These are phyloP conservation scores for Drosophila fungiperda DNA, from an alignment of 2,888 invertebrate species.

Conservation along the genomic window DNA sequence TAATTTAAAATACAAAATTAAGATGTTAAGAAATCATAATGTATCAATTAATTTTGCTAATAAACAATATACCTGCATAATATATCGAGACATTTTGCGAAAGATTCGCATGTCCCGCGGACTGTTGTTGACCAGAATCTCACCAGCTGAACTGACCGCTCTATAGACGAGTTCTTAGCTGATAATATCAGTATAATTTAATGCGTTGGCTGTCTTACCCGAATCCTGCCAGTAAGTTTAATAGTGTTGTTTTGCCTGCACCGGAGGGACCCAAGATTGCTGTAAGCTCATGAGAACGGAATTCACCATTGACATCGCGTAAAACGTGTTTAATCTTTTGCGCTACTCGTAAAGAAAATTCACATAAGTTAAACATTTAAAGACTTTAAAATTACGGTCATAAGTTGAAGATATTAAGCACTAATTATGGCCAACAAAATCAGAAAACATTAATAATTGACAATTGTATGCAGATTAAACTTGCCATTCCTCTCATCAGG, in stretches of 20 bases:
- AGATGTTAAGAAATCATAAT: neutral
- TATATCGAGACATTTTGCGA: constrained; percentile 95
- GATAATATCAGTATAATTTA: neutral
- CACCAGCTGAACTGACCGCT: constrained; percentile 89
- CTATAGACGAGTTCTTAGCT: constrained; percentile 84
- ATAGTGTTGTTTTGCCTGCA: constrained; percentile 95
- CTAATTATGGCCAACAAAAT: neutral
- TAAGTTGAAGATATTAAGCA: neutral
- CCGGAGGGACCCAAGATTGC: constrained; percentile 98
- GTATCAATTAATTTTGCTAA: neutral
- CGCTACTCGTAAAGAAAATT: constrained; percentile 86
- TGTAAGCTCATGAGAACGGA: constrained; percentile 93
- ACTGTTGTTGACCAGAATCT: constrained; percentile 91
- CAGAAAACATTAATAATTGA: neutral
- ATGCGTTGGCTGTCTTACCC: constrained; percentile 87
- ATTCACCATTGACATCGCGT: constrained; percentile 92
- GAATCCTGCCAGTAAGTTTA: constrained; percentile 96
- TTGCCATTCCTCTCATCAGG: constrained; percentile 89
- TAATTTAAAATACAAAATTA: neutral
- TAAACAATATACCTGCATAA: constrained; percentile 90
- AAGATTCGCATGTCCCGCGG: constrained; percentile 91
- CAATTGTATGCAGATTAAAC: constrained; percentile 42
- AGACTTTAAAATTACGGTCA: neutral
- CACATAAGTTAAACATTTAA: neutral
- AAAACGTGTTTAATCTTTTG: constrained; percentile 89